Percentiles rank a stretch among this genome's conserved stretches.
Conservation (phyloP, 2,113 vertebrate species). For the Lophura nycthemera region DNA sequence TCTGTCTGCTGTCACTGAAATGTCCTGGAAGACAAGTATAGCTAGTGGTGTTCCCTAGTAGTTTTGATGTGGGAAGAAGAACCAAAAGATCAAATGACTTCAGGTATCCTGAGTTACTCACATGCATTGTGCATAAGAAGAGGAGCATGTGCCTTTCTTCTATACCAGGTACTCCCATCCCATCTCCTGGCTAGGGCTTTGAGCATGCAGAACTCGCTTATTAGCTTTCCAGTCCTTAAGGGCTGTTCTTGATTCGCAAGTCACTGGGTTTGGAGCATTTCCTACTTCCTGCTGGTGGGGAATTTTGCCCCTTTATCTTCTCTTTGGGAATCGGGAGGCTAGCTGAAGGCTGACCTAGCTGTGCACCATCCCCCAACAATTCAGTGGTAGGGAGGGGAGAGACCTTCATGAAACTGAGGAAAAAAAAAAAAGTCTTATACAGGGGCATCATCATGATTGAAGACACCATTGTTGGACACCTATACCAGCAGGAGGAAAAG, state of each 20-base stretch:
- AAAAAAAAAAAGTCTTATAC: not conserved
- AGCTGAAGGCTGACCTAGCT: not conserved
- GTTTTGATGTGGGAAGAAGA: not conserved
- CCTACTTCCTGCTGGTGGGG: not conserved
- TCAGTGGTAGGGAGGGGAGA: not conserved
- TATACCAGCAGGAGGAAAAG: not conserved
- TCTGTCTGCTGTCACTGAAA: not conserved
- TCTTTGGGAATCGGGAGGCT: not conserved
- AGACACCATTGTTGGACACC: fast-evolving
- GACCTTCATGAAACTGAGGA: not conserved
- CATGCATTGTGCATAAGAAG: not conserved
- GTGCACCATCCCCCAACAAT: not conserved
- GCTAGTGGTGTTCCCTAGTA: not conserved
- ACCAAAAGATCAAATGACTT: not conserved
- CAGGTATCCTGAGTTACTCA: not conserved
- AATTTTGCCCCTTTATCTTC: not conserved
- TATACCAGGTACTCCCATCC: not conserved
- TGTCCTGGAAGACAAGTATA: not conserved
- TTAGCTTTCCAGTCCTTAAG: not conserved
- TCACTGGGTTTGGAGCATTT: not conserved
- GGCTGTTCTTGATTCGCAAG: not conserved
- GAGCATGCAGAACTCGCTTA: not conserved
- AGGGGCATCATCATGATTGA: not conserved
- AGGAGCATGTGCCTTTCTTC: not conserved
- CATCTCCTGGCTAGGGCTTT: not conserved